phyloP scores from a whole-genome alignment of 1,140 invertebrate genomes.

The Lordiphosa collinella region DNA sequence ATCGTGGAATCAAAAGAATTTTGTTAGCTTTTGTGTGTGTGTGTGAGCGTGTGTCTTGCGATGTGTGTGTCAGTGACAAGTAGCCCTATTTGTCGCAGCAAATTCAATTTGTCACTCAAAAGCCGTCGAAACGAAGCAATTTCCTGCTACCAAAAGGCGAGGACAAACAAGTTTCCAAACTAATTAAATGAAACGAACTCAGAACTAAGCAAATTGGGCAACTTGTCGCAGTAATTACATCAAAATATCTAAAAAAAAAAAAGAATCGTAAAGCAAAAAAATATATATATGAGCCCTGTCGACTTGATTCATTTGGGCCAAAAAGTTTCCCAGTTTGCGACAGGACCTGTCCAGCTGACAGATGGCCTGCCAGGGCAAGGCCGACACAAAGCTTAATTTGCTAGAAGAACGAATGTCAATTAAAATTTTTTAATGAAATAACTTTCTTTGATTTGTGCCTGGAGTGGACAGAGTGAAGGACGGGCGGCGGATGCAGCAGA shows the following conservation, averaged over 20 bases:
- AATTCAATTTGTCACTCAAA: slow-evolving; percentile 76
- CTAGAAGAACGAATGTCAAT: slow-evolving; percentile 76
- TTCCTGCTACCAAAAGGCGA: slow-evolving; percentile 43
- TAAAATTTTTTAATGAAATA: slow-evolving; percentile 80
- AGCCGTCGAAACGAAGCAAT: slow-evolving; percentile 66
- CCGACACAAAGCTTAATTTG: slow-evolving; percentile 71
- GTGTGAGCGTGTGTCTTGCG: slow-evolving; percentile 3
- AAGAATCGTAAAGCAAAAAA: slow-evolving; percentile 3
- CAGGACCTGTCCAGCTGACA: slow-evolving; percentile 58
- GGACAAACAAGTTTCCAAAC: slow-evolving; percentile 61
- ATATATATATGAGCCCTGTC: slow-evolving; percentile 52
- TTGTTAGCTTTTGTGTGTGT: neutral
- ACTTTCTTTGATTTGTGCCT: slow-evolving; percentile 69
- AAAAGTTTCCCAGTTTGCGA: slow-evolving; percentile 23
- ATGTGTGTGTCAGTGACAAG: slow-evolving; percentile 33
- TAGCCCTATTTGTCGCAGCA: slow-evolving; percentile 67
- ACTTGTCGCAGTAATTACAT: slow-evolving; percentile 73
- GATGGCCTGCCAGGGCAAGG: slow-evolving; percentile 39
- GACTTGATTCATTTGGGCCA: slow-evolving; percentile 58
- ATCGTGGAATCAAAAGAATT: no score
- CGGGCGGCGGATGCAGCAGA: slow-evolving; percentile 31
- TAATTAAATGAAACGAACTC: slow-evolving; percentile 75
- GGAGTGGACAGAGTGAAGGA: neutral
- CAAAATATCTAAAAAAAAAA: slow-evolving; percentile 57
- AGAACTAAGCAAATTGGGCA: slow-evolving; percentile 73